Base-by-base conservation (phyloP, 2,797 vertebrate species). In the Toxotes lorentzi region DNA sequence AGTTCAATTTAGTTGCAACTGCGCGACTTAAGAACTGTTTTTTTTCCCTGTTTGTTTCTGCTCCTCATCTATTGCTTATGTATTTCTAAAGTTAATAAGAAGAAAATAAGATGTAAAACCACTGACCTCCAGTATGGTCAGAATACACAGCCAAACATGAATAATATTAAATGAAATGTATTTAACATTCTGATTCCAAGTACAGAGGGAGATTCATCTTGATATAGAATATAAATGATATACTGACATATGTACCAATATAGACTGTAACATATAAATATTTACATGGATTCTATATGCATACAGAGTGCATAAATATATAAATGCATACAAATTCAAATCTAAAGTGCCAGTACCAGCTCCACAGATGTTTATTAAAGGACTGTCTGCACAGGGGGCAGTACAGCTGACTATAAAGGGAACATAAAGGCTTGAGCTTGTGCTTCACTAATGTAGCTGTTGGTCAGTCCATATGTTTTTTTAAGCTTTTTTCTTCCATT, bases 1-100 rank as follows among this genome's bases (percentile, higher is more conserved):
- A 76, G 38, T 57, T 57, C 23, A 53, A 43, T 45, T 30, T 67
- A 11, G 27, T 63, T 24, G 34, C 32, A 45, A 23, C 40, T 56
- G 23, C 43, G 19, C 7, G n/a, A 43, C 68, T 62, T 38, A 32
- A 57, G 62, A 43, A 17, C 43, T 69, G 59, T 13, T 27, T 48
- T 70, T 59, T 61, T 30, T 16, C 47, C 19, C 47, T n/a, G 0
- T 45, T 45, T 64, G 5, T 60, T 57, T n/a, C 23, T 43, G 24
- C 10, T 60, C 66, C 23, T 68, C 7, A 32, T 77, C 3, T 19
- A 14, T 53, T 71, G 13, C 54, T 41, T 65, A 48, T 1, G 1
- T 21, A 16, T 34, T 41, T 65, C 11, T 76, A 23, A 17, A 57
- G 5, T 38, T 50, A 32, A 17, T 7, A 23, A 34, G 27, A 30